A percentile compares a stretch with the other conserved stretches of the same genome.
Conservation (phyloP, 2,888 invertebrate species). For the Luperina nickerlii region DNA sequence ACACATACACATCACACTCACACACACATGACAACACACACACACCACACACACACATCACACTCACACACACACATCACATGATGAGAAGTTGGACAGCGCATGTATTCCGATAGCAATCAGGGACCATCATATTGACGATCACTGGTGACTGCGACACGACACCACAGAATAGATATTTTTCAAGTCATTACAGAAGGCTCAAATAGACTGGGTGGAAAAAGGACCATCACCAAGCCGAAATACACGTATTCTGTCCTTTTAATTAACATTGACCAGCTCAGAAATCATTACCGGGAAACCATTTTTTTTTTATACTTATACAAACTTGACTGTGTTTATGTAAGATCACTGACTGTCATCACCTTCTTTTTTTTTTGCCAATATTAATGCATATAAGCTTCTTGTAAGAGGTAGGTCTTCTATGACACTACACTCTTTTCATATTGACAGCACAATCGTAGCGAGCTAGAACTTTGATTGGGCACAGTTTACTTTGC, state of each 20-base stretch:
- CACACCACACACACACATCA: too few species aligned
- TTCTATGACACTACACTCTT: constrained; percentile 20
- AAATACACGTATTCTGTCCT: background rate
- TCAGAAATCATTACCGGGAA: background rate
- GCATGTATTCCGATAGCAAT: constrained; percentile 46
- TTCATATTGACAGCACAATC: constrained; percentile 11
- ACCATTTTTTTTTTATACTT: background rate
- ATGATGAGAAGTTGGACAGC: constrained; percentile 32
- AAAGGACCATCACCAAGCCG: too few species aligned
- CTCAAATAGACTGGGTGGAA: background rate
- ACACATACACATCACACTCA: too few species aligned
- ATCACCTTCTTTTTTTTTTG: too few species aligned
- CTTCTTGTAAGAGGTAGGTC: background rate
- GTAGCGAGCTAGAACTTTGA: constrained; percentile 32
- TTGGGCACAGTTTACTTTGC: constrained; percentile 46
- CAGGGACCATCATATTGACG: constrained; percentile 48
- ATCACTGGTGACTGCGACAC: constrained; percentile 38
- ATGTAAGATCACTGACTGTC: too few species aligned
- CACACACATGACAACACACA: too few species aligned
- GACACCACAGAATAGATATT: background rate
- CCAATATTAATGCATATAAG: too few species aligned
- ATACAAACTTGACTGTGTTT: too few species aligned
- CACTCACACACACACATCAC: too few species aligned
- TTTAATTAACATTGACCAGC: background rate
- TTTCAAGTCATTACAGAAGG: background rate